Evolutionary conservation across 1,140 invertebrate species (phyloP).

Genomic region (Drosophila varians): DNA sequence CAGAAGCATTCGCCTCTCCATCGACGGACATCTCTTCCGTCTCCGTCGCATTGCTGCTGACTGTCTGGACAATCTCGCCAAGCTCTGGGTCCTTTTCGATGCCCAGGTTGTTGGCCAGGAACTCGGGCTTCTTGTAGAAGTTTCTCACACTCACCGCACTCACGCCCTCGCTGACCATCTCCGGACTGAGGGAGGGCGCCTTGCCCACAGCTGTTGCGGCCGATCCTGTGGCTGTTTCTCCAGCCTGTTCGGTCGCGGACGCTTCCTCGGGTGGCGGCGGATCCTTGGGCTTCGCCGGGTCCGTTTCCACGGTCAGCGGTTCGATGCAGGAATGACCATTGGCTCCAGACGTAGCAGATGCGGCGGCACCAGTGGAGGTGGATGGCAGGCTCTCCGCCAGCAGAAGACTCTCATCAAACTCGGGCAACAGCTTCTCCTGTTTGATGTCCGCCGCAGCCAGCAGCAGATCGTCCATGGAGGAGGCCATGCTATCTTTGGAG

Average conservation of each 20-base stretch:
- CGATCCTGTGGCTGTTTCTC: background rate
- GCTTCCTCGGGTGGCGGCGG: background rate
- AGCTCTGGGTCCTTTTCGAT: slow-evolving; percentile 83
- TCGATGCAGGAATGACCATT: slow-evolving; percentile 54
- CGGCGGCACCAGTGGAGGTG: slow-evolving; percentile 25
- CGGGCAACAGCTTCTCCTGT: slow-evolving; percentile 59
- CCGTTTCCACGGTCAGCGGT: slow-evolving; percentile 62
- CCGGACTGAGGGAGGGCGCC: slow-evolving; percentile 71
- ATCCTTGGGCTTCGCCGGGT: slow-evolving; percentile 14
- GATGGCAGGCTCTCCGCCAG: slow-evolving; percentile 14
- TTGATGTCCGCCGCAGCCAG: slow-evolving; percentile 64
- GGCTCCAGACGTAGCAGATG: slow-evolving; percentile 1
- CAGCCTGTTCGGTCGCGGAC: background rate
- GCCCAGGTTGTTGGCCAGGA: slow-evolving; percentile 82
- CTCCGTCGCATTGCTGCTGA: slow-evolving; percentile 22
- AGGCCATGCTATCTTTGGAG: slow-evolving; percentile 77
- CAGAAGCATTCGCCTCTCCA: background rate
- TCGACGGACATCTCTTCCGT: background rate
- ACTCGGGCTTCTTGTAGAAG: slow-evolving; percentile 82
- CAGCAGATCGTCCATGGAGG: slow-evolving; percentile 70
- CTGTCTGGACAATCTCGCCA: slow-evolving; percentile 81
- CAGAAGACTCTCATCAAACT: slow-evolving; percentile 53
- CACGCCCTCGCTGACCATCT: slow-evolving; percentile 79
- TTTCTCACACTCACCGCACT: slow-evolving; percentile 77
- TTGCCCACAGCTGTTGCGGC: slow-evolving; percentile 35